phyloP scores from a whole-genome alignment of 1,140 invertebrate genomes.

The Cardiocondyla obscurior region DNA sequence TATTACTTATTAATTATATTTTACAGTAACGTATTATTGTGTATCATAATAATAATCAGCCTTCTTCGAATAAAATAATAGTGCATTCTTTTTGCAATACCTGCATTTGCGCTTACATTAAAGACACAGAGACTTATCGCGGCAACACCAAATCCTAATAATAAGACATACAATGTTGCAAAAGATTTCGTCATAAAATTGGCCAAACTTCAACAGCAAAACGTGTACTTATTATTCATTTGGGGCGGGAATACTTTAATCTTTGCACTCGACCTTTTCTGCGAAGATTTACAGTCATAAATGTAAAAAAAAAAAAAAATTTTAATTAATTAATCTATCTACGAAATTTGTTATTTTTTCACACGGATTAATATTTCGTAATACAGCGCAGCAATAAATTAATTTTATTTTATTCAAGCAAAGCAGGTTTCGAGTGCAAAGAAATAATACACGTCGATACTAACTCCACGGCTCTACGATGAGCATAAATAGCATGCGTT shows the following conservation, averaged over 20 bases:
- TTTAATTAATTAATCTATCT: too few relatives aligned
- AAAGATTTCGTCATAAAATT: conserved; percentile 25
- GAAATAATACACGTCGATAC: not conserved
- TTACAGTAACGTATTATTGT: not conserved
- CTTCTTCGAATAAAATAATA: not conserved
- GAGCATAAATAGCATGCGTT: conserved; percentile 17
- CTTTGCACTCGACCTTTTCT: not conserved
- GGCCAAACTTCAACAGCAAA: conserved; percentile 40
- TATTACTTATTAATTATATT: not conserved
- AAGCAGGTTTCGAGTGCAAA: not conserved
- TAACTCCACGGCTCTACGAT: conserved; percentile 38
- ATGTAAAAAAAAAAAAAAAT: not conserved
- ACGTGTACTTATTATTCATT: conserved; percentile 4
- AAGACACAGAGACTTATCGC: not conserved
- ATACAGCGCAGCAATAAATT: not conserved
- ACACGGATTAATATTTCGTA: not conserved
- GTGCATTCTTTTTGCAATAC: not conserved
- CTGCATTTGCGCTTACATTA: conserved; percentile 19
- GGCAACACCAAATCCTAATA: conserved; percentile 7
- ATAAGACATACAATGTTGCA: conserved; percentile 28
- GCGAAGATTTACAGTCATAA: not conserved
- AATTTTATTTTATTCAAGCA: not conserved
- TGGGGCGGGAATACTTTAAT: not conserved
- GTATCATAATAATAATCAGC: not conserved
- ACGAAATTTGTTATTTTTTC: not conserved